Evolutionary conservation across 2,888 invertebrate species (phyloP).

Genomic region (Strigamia crassipes): DNA sequence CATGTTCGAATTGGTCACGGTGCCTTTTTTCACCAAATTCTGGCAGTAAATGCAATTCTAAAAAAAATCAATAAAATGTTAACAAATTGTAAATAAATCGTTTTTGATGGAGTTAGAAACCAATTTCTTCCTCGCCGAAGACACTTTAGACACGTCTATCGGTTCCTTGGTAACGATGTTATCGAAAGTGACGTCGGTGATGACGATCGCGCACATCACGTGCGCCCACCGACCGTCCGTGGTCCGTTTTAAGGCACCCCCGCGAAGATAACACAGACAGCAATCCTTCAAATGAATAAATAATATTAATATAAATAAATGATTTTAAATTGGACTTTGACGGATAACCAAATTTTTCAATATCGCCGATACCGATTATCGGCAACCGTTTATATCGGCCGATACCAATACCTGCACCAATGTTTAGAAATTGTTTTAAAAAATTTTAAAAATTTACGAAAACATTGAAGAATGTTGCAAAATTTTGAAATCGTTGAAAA

Average conservation of each 20-base stretch:
- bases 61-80: neutral
- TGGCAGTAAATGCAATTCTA: constrained; percentile 58
- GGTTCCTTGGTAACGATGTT: constrained; percentile 56
- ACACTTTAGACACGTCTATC: constrained; percentile 53
- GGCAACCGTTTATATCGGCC: too few species aligned
- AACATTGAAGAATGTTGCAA: too few species aligned
- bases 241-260: constrained; percentile 61
- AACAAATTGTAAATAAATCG: too few species aligned
- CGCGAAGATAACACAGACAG: constrained; percentile 64
- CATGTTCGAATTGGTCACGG: constrained; percentile 53
- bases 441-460: too few species aligned
- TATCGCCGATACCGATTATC: too few species aligned
- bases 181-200: constrained; percentile 58
- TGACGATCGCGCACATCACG: constrained; percentile 59
- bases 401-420: too few species aligned
- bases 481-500: too few species aligned
- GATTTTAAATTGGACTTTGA: too few species aligned
- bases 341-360: too few species aligned
- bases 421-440: too few species aligned
- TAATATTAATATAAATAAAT: neutral
- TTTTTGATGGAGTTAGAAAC: too few species aligned
- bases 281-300: constrained; percentile 61
- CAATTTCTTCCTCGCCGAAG: constrained; percentile 48
- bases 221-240: constrained; percentile 60
- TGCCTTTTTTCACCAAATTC: constrained; percentile 47